Percentiles rank a stretch among this genome's conserved stretches.
These are phyloP conservation scores for Threskiornis aethiopicus DNA, from an alignment of 2,797 vertebrate species.

Conservation along the genomic window DNA sequence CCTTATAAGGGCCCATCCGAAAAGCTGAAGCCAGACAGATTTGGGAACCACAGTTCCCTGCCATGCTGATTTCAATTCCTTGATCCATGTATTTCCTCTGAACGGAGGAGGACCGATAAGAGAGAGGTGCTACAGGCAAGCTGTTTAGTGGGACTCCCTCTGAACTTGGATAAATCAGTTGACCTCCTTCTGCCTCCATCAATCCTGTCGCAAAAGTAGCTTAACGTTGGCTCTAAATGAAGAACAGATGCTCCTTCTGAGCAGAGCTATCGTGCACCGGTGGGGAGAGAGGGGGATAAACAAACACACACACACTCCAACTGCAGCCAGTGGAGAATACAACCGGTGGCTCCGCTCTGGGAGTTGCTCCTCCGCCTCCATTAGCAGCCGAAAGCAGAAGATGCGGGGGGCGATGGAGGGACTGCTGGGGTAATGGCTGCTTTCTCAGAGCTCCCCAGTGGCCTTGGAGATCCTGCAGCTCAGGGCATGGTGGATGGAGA, in stretches of 20 bases:
- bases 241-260: background rate
- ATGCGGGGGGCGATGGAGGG: background rate
- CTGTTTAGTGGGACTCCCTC: background rate
- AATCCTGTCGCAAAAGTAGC: background rate
- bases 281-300: background rate
- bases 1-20: fast-evolving
- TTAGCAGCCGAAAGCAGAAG: background rate
- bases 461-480: background rate
- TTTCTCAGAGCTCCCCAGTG: background rate
- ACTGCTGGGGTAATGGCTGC: background rate
- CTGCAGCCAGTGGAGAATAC: background rate
- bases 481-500: background rate
- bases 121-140: background rate
- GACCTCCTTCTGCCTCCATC: background rate
- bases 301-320: background rate
- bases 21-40: background rate
- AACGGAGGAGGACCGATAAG: background rate
- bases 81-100: background rate
- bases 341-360: background rate
- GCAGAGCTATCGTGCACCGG: background rate
- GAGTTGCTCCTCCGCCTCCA: background rate
- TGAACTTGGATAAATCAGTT: background rate
- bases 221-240: background rate
- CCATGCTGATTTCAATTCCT: background rate
- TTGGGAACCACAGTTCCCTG: background rate